A percentile compares a stretch with the other conserved stretches of the same genome.
Evolutionary conservation across 2,888 invertebrate genomes (phyloP).

Genomic region (Salticus scenicus): DNA sequence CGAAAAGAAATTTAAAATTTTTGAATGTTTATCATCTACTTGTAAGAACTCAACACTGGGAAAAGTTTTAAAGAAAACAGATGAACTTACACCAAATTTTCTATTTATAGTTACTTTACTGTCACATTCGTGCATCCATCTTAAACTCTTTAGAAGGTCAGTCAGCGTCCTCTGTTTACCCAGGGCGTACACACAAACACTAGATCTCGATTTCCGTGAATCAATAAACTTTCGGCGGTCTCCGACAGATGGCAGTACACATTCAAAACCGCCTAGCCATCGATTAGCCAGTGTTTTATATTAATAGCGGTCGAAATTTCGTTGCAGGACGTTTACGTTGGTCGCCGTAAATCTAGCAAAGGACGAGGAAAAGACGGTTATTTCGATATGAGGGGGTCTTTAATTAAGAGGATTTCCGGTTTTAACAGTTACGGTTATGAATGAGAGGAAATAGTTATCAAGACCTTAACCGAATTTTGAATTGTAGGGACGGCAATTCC

Average conservation of each 20-base stretch:
- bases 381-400: slow-evolving; percentile 14
- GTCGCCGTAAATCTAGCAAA: slow-evolving; percentile 12
- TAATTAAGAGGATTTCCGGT: slow-evolving; percentile 15
- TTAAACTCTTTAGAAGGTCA: slow-evolving; percentile 31
- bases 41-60: too few relatives aligned
- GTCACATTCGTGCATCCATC: slow-evolving; percentile 22
- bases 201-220: slow-evolving; percentile 1
- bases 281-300: slow-evolving; percentile 29
- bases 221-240: slow-evolving; percentile 21
- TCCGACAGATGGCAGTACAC: slow-evolving; percentile 30
- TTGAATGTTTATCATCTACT: too few relatives aligned
- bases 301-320: slow-evolving; percentile 15
- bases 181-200: slow-evolving; percentile 23
- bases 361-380: neutral
- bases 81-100: too few relatives aligned
- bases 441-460: neutral
- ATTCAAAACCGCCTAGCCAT: neutral
- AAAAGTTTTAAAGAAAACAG: too few relatives aligned
- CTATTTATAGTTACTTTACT: neutral
- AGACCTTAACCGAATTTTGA: neutral
- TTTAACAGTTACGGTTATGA: slow-evolving; percentile 1
- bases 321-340: slow-evolving; percentile 2
- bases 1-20: too few relatives aligned
- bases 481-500: neutral
- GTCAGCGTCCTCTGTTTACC: slow-evolving; percentile 30